phyloP scores from a whole-genome alignment of 2,888 invertebrate species.

The Drosophila pegasa region DNA sequence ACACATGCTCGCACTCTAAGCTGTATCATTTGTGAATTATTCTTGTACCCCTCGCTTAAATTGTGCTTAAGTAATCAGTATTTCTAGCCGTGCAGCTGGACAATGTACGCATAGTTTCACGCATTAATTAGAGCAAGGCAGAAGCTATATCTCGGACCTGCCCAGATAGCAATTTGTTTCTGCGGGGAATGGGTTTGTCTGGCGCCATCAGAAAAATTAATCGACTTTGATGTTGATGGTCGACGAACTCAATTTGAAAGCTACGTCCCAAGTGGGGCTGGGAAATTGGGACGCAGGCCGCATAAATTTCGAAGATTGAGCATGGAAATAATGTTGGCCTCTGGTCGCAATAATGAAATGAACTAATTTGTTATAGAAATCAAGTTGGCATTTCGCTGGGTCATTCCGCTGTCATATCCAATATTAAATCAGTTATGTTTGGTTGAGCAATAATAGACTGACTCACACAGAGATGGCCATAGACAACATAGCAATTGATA shows the following conservation, averaged over 20 bases:
- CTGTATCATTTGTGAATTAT: neutral
- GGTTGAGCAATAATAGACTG: constrained; percentile 53
- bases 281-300: constrained; percentile 25
- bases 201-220: constrained; percentile 56
- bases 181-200: constrained; percentile 22
- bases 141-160: neutral
- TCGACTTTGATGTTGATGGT: constrained; percentile 37
- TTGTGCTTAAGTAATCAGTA: neutral
- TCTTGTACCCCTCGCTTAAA: neutral
- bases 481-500: constrained; percentile 69
- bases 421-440: constrained; percentile 71
- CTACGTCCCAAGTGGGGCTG: constrained; percentile 8
- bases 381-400: constrained; percentile 57
- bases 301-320: constrained; percentile 51
- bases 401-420: constrained; percentile 53
- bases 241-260: constrained; percentile 34
- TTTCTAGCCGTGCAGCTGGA: neutral
- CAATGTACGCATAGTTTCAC: neutral
- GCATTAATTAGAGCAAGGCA: constrained; percentile 20
- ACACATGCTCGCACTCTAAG: neutral
- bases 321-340: constrained; percentile 46
- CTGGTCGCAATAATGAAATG: constrained; percentile 57
- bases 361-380: constrained; percentile 70
- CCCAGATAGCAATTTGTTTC: neutral
- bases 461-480: constrained; percentile 24